Evolutionary conservation across 1,140 invertebrate genomes (phyloP), one percentile per base, ranked within the genome.

Genomic region (Triops longicaudatus): DNA sequence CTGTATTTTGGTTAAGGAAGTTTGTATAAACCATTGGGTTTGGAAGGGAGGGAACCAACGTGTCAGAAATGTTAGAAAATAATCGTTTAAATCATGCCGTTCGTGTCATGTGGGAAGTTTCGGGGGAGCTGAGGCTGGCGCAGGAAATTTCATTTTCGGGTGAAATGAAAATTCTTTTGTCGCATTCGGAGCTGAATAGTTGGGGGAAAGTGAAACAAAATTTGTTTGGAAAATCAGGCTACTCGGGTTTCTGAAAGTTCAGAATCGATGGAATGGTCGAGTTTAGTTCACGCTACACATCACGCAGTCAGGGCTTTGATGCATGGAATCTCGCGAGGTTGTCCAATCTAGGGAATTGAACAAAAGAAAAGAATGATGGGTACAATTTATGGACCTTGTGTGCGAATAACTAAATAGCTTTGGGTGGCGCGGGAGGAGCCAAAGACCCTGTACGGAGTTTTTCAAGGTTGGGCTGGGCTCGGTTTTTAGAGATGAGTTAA

Each of bases 401-500:
- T 63, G 50, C 50, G 50, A 63, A 63, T 63, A 63, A 63, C 50
- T 63, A 63, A 63, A 63, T 63, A 63, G 50, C 50, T 63, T 63
- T 63, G 50, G 31, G 31, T 63, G 50, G 44, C 9, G 44, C 44
- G 44, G 44, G 44, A 63, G 44, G 44, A 22, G 50, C 50, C 17
- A 63, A 17, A 6, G 50, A 63, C 50, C 50, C 22, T 63, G 31
- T 37, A n/a, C 10, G 14, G 14, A 63, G 50, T 63, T 63, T n/a
- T 63, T 17, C 50, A 22, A 14, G 50, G 14, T 63, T 63, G 50
- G 50, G 50, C 7, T 37, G 31, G 31, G 31, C 7, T 37, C 2
- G 31, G 31, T 37, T 37, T 2, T 37, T 37, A 17, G 50, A 63
- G 50, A 63, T 63, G 50, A 63, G 50, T 63, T 63, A 63, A 63